Conservation (phyloP, 2,797 vertebrate genomes). For the Pipistrellus pipistrellus region DNA sequence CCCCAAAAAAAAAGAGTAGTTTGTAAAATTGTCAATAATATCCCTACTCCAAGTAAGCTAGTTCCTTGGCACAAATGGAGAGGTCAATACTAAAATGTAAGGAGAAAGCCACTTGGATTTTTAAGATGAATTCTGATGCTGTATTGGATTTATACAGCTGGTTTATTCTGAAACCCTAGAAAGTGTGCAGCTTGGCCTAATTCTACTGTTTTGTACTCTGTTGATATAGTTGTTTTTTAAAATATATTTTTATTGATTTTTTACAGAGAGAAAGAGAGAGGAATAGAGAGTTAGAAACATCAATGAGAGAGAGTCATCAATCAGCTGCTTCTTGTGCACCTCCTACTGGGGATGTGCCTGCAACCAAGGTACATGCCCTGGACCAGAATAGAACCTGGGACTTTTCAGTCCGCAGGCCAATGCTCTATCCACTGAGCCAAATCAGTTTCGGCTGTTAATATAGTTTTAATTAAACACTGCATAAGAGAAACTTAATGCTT, state of each 20-base stretch:
- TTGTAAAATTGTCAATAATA: not conserved
- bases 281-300: too few relatives aligned
- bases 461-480: not conserved
- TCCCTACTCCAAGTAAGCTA: not conserved
- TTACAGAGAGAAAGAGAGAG: too few relatives aligned
- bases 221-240: not conserved
- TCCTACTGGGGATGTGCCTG: too few relatives aligned
- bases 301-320: too few relatives aligned
- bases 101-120: not conserved
- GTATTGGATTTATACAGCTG: not conserved
- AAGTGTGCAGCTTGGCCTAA: not conserved
- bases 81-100: not conserved
- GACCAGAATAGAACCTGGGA: too few relatives aligned
- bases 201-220: not conserved
- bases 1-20: not conserved
- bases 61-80: not conserved
- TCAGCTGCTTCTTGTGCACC: too few relatives aligned
- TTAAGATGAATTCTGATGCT: not conserved
- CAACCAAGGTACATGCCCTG: too few relatives aligned
- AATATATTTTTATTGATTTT: too few relatives aligned
- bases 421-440: too few relatives aligned
- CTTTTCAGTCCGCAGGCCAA: too few relatives aligned
- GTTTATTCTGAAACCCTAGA: not conserved
- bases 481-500: not conserved
- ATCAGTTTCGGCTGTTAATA: too few relatives aligned